phyloP scores from a whole-genome alignment of 2,888 invertebrate genomes.

The Xestia xanthographa region DNA sequence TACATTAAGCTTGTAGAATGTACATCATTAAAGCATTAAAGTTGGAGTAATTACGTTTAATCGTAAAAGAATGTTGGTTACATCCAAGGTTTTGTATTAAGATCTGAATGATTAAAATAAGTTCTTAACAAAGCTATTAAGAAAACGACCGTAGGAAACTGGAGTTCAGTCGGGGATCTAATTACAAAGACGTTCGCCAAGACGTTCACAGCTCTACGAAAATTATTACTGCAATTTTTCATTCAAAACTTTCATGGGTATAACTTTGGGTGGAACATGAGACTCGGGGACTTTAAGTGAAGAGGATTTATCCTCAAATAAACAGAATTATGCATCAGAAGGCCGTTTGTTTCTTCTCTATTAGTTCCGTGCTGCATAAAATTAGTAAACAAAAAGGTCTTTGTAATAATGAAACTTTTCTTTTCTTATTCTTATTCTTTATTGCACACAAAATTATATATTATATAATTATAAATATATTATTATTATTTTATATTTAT shows the following conservation, averaged over 20 bases:
- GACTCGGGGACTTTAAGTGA: conserved; percentile 69
- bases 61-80: conserved; percentile 46
- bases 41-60: conserved; percentile 41
- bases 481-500: too few relatives aligned
- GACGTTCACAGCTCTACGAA: conserved; percentile 80
- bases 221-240: conserved; percentile 88
- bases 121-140: conserved; percentile 80
- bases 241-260: conserved; percentile 82
- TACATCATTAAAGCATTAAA: conserved; percentile 33
- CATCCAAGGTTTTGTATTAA: conserved; percentile 32
- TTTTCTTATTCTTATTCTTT: too few relatives aligned
- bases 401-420: neutral
- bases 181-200: conserved; percentile 81
- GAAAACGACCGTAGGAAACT: conserved; percentile 77
- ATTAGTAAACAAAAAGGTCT: neutral
- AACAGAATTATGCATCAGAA: conserved; percentile 72
- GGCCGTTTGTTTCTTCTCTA: conserved; percentile 11
- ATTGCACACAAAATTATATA: too few relatives aligned
- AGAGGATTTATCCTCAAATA: conserved; percentile 78
- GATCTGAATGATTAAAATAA: conserved; percentile 71
- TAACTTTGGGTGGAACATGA: conserved; percentile 77
- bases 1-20: conserved; percentile 19
- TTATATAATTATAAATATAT: too few relatives aligned
- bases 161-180: conserved; percentile 80
- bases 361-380: neutral